Percentiles rank a stretch among this genome's conserved stretches.
These are phyloP conservation scores for Harlomillsia oculata DNA, from an alignment of 1,140 invertebrate species.

Conservation along the genomic window DNA sequence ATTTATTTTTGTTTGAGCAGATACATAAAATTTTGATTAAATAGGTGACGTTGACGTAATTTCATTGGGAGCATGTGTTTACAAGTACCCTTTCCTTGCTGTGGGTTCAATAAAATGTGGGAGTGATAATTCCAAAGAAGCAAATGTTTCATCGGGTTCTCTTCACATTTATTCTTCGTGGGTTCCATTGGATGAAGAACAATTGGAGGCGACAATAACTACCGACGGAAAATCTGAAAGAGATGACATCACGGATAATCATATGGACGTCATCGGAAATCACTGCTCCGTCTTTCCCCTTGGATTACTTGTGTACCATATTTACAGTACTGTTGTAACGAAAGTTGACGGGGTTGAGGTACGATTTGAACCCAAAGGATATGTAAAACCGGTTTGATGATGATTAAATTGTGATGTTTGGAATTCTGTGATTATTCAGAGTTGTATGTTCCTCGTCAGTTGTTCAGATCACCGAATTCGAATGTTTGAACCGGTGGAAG, in stretches of 20 bases:
- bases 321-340: constrained; percentile 18
- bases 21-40: too few species aligned
- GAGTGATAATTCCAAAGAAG: neutral
- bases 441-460: constrained; percentile 26
- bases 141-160: neutral
- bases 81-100: constrained; percentile 24
- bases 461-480: constrained; percentile 28
- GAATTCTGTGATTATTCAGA: constrained; percentile 8
- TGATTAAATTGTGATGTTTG: neutral
- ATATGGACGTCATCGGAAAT: constrained; percentile 18
- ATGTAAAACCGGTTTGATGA: too few species aligned
- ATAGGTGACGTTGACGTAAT: constrained; percentile 28
- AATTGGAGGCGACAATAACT: neutral
- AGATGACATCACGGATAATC: constrained; percentile 13
- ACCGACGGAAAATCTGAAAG: neutral
- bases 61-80: constrained; percentile 23
- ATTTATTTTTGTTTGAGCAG: constrained; percentile 3
- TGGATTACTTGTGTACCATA: constrained; percentile 25
- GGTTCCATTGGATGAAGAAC: neutral
- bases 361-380: neutral
- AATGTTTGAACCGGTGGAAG: constrained; percentile 16
- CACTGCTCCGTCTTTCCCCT: constrained; percentile 19
- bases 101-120: constrained; percentile 16
- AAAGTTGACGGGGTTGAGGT: constrained; percentile 16
- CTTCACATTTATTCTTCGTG: constrained; percentile 18